A percentile compares a stretch with the other conserved stretches of the same genome.
phyloP scores from a whole-genome alignment of 2,797 vertebrate genomes.

The Rhadinocentrus ornatus region DNA sequence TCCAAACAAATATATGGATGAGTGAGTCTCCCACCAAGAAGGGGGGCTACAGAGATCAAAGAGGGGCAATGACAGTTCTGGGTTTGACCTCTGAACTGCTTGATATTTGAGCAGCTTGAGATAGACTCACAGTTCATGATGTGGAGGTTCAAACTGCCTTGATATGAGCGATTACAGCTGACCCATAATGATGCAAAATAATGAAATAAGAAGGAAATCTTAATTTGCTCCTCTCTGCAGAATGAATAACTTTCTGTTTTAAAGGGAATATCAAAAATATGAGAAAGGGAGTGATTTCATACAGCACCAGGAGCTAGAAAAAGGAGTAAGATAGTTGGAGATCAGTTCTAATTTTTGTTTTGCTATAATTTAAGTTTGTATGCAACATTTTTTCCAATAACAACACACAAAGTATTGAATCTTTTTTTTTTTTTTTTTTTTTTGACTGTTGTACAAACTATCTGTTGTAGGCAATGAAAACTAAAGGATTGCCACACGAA shows the following conservation, averaged over 20 bases:
- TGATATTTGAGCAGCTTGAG: constrained; percentile 33
- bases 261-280: neutral
- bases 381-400: neutral
- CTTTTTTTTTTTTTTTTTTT: neutral
- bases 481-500: neutral
- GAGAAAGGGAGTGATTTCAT: neutral
- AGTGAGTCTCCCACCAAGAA: constrained; percentile 45
- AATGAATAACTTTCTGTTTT: neutral
- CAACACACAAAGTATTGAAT: neutral
- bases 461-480: neutral
- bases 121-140: constrained; percentile 25
- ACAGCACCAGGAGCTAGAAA: neutral
- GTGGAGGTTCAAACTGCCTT: constrained; percentile 1
- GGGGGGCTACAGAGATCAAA: constrained; percentile 48
- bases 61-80: constrained; percentile 48
- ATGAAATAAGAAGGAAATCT: neutral
- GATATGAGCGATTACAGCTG: neutral
- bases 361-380: neutral
- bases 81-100: constrained; percentile 62
- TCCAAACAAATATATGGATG: constrained; percentile 79
- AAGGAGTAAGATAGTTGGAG: neutral
- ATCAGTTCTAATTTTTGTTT: neutral
- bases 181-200: neutral
- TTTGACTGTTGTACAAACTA: neutral
- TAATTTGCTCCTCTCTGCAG: neutral